Conservation (phyloP, 37 sponge, comb jelly and placozoan species). For the Ianthella basta region DNA sequence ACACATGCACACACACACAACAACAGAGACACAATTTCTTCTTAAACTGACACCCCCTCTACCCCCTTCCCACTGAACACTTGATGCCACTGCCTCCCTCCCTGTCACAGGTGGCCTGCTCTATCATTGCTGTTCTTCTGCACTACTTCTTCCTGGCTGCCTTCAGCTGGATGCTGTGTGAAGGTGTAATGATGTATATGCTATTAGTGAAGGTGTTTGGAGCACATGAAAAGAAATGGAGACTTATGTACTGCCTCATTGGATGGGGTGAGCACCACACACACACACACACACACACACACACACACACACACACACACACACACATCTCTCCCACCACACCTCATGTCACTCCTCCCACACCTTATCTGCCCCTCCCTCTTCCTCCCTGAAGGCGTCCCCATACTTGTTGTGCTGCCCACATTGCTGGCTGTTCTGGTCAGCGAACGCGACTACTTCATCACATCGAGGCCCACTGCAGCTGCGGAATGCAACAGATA, state of each 20-base stretch:
- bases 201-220: conserved; percentile 21
- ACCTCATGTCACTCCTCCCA: background rate
- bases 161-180: conserved; percentile 27
- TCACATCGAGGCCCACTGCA: too few species aligned
- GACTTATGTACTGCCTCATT: background rate
- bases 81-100: too few species aligned
- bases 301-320: conserved; percentile 23
- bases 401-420: too few species aligned
- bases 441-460: too few species aligned
- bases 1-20: too few species aligned
- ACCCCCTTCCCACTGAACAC: too few species aligned
- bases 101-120: background rate
- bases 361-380: too few species aligned
- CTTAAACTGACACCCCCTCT: too few species aligned
- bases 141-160: conserved; percentile 1
- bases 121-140: background rate
- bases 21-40: too few species aligned
- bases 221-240: background rate
- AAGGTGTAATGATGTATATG: conserved; percentile 2
- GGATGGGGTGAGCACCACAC: conserved; percentile 27
- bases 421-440: too few species aligned
- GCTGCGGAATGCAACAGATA: too few species aligned
- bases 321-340: background rate
- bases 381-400: too few species aligned
- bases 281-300: conserved; percentile 23